These are phyloP conservation scores for Chunga burmeisteri DNA, from an alignment of 2,113 vertebrate genomes.

Conservation along the genomic window DNA sequence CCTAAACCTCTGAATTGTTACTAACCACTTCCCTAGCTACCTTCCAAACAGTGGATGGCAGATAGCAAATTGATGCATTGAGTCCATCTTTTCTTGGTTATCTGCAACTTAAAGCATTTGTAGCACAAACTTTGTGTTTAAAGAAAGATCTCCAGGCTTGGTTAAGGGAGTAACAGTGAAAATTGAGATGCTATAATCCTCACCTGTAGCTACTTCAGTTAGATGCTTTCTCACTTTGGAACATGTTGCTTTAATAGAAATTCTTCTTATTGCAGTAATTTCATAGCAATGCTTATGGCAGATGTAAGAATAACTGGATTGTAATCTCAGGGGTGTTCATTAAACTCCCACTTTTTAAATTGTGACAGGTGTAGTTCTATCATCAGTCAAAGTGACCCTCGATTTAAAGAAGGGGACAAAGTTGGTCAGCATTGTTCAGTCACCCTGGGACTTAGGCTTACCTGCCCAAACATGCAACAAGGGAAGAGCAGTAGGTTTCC, in stretches of 20 bases:
- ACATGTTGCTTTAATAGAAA: not conserved
- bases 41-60: not conserved
- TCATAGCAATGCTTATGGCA: not conserved
- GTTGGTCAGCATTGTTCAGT: not conserved
- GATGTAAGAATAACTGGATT: not conserved
- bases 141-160: not conserved
- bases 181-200: not conserved
- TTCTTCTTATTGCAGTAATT: not conserved
- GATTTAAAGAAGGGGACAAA: not conserved
- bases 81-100: not conserved
- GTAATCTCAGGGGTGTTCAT: not conserved
- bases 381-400: not conserved
- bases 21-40: not conserved
- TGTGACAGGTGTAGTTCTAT: not conserved
- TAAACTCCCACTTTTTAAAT: not conserved
- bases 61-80: not conserved
- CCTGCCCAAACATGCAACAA: not conserved
- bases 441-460: not conserved
- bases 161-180: not conserved
- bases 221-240: not conserved
- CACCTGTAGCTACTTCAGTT: not conserved
- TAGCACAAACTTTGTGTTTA: not conserved
- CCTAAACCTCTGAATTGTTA: not conserved
- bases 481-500: not conserved
- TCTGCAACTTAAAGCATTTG: not conserved